A percentile compares a stretch with the other conserved stretches of the same genome.
Conservation (phyloP, 1,140 invertebrate genomes). For the Trichogramma pretiosum region DNA sequence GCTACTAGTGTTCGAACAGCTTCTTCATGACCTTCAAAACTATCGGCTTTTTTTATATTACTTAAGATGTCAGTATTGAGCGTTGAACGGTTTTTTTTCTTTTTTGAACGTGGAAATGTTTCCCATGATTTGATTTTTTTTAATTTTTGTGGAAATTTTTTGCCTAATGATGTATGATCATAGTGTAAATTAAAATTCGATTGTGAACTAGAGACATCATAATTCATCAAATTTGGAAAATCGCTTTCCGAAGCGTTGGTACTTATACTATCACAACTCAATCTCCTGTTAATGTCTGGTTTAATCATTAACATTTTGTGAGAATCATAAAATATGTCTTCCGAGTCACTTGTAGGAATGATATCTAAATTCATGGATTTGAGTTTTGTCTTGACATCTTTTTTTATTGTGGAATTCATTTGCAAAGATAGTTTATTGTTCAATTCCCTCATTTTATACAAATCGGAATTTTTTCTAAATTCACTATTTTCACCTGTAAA, state of each 20-base stretch:
- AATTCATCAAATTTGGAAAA: neutral
- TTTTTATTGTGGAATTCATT: too few species aligned
- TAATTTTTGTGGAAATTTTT: too few species aligned
- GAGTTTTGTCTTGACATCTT: too few species aligned
- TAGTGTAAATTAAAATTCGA: too few species aligned
- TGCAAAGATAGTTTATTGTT: too few species aligned
- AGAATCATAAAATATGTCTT: constrained; percentile 50
- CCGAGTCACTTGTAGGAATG: constrained; percentile 54
- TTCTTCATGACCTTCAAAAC: constrained; percentile 64
- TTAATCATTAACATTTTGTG: too few species aligned
- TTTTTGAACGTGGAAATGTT: constrained; percentile 54
- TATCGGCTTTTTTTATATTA: constrained; percentile 54
- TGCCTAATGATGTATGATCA: too few species aligned
- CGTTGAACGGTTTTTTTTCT: constrained; percentile 25
- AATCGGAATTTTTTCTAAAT: too few species aligned
- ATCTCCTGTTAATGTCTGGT: too few species aligned
- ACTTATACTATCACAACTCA: constrained; percentile 40
- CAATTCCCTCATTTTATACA: too few species aligned
- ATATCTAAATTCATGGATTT: constrained; percentile 38
- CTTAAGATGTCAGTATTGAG: constrained; percentile 10
- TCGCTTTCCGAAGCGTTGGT: constrained; percentile 42
- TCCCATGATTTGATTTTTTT: constrained; percentile 60
- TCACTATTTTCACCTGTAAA: too few species aligned
- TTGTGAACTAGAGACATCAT: constrained; percentile 32
- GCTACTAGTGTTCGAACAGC: constrained; percentile 61